A percentile compares a stretch with the other conserved stretches of the same genome.
phyloP scores from a whole-genome alignment of 2,797 vertebrate genomes.

The Sparus aurata region DNA sequence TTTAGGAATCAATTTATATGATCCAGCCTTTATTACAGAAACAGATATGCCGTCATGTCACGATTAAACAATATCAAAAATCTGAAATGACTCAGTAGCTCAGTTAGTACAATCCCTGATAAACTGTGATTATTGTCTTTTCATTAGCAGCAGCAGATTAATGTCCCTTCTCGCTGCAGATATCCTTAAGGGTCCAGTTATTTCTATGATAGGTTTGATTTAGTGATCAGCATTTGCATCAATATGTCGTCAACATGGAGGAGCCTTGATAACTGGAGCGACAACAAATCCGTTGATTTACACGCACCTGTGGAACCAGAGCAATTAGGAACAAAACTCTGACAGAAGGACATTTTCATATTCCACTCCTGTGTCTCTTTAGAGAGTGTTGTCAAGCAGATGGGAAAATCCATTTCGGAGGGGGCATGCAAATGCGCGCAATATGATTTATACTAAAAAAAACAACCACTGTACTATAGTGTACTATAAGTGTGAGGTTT shows the following conservation, averaged over 20 bases:
- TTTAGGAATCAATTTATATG: too few species aligned
- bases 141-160: slow-evolving; percentile 6
- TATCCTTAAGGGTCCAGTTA: slow-evolving; percentile 13
- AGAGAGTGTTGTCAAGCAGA: slow-evolving; percentile 9
- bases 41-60: too few species aligned
- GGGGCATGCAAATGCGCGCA: neutral
- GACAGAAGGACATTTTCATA: slow-evolving; percentile 27
- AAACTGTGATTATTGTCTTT: neutral
- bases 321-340: slow-evolving; percentile 12
- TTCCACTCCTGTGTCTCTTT: neutral
- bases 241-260: neutral
- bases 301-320: slow-evolving; percentile 13
- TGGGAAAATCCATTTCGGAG: slow-evolving; percentile 11
- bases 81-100: too few species aligned
- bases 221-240: slow-evolving; percentile 13
- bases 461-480: neutral
- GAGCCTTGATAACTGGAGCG: neutral
- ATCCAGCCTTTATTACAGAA: too few species aligned
- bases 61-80: too few species aligned
- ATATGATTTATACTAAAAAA: neutral
- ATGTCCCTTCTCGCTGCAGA: neutral
- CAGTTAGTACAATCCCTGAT: neutral
- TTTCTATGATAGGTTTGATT: slow-evolving; percentile 29
- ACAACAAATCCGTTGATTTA: slow-evolving; percentile 28
- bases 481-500: too few species aligned